Evolutionary conservation across 2,113 vertebrate genomes (phyloP), one percentile per base, ranked within the genome.

Genomic region (Micromys minutus): DNA sequence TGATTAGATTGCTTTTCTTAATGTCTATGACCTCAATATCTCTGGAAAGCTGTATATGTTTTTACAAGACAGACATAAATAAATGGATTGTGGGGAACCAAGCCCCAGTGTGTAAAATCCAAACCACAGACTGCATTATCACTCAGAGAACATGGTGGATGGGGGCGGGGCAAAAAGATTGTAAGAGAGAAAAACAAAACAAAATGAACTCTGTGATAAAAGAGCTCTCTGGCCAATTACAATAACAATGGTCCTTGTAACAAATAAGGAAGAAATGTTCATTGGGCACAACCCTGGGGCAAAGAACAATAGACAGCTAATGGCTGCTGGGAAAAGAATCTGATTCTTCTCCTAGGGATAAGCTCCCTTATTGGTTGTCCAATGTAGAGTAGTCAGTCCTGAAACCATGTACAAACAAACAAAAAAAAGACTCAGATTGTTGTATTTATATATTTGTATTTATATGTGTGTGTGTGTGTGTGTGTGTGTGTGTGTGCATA

Each of bases 31-130:
- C 57, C 26, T 83, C 57, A 29, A 16, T 5, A 5, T 16, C 26
- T 15, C 7, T 83, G 24, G 4, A 57, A 61, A 61, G 57, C 13
- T 42, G 24, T n/a, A 26, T 31, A 42, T 36, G 3, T 61, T 61
- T 76, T 61, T 2, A 59, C 7, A 26, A 83, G n/a, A 26, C 7
- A 61, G 24, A 61, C 39, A 61, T 61, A 0, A 29, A 61, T 61
- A 0, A 29, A 19, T 42, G 11, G 3, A 83, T 31, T 1, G 4
- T 10, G 57, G 39, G 9, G 4, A 42, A 3, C 0, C 24, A 22
- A 42, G 7, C 1, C 15, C 22, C n/a, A 42, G 24, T 29, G 36
- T 21, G 57, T 16, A 59, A 5, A 80, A 39, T 5, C 50, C 36
- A 24, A 22, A 22, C n/a, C 50, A 55, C 34, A 55, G 34, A 34